phyloP scores from a whole-genome alignment of 2,797 vertebrate species.

The Brotula barbata region DNA sequence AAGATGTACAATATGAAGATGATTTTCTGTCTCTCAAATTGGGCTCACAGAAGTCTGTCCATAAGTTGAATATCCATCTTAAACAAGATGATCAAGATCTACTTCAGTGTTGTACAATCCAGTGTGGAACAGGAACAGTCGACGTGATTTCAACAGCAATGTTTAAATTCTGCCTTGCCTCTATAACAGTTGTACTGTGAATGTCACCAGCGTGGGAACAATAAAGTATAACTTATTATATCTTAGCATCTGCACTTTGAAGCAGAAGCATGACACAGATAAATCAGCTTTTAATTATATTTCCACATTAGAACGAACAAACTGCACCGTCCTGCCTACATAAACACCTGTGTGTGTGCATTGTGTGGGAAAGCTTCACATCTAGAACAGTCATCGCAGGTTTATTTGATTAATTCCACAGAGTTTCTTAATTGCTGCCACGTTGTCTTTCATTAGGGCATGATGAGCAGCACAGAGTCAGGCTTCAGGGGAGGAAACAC shows the following conservation, averaged over 20 bases:
- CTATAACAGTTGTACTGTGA: neutral
- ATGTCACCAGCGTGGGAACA: no score
- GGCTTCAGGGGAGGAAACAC: constrained; percentile 43
- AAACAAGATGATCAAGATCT: neutral
- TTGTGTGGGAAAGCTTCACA: constrained; percentile 32
- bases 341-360: constrained; percentile 10
- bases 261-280: neutral
- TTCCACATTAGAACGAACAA: constrained; percentile 29
- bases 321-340: constrained; percentile 4
- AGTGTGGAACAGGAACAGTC: neutral
- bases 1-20: constrained; percentile 43
- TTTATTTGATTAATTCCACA: constrained; percentile 71
- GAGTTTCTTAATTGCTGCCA: constrained; percentile 65
- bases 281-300: neutral
- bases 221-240: no score
- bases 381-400: constrained; percentile 29
- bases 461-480: constrained; percentile 45
- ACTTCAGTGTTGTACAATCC: neutral
- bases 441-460: constrained; percentile 62
- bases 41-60: constrained; percentile 20
- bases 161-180: neutral
- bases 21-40: constrained; percentile 38
- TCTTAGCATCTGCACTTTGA: neutral
- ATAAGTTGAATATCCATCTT: constrained; percentile 17
- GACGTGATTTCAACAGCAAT: neutral